A percentile compares a stretch with the other conserved stretches of the same genome.
These are phyloP conservation scores for Phymanthus crucifer DNA, from an alignment of 92 coral and sea anemone species.

Conservation along the genomic window DNA sequence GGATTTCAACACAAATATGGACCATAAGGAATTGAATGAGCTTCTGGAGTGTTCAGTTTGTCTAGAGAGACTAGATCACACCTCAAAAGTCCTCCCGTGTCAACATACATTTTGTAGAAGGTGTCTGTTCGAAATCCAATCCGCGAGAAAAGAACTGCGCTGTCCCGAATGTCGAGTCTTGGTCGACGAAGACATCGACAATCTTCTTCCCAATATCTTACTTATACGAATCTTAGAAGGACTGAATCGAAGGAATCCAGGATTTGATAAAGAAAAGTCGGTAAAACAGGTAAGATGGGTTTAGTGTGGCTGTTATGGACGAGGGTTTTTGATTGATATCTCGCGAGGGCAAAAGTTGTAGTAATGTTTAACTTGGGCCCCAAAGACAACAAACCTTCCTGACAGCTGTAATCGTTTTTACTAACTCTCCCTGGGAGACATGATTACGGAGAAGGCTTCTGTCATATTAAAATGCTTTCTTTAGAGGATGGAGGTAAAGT, in stretches of 20 bases:
- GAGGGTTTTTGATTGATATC: neutral
- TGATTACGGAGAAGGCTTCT: constrained; percentile 6
- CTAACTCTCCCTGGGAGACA: constrained; percentile 31
- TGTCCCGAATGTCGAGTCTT: constrained; percentile 94
- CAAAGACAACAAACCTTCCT: constrained; percentile 30
- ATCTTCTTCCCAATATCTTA: constrained; percentile 81
- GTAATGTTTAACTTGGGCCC: constrained; percentile 21
- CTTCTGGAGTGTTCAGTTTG: constrained; percentile 94
- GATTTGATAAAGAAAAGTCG: constrained; percentile 18
- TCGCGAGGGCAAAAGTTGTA: constrained; percentile 3
- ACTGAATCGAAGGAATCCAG: constrained; percentile 64
- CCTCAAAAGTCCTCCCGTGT: constrained; percentile 93
- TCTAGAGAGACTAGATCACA: constrained; percentile 84
- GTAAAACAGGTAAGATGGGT: constrained; percentile 41
- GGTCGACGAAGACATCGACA: constrained; percentile 76
- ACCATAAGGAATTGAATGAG: constrained; percentile 73
- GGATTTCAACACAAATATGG: constrained; percentile 48
- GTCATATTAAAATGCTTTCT: neutral
- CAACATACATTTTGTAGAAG: constrained; percentile 95
- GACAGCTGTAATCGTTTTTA: constrained; percentile 26
- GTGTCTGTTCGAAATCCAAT: constrained; percentile 78
- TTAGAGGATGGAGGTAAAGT: neutral
- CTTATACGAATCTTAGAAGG: constrained; percentile 85
- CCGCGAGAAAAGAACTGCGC: constrained; percentile 80
- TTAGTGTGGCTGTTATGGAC: neutral